Base-by-base conservation (phyloP, 2,797 vertebrate species). In the Acanthurus leucopareius region DNA sequence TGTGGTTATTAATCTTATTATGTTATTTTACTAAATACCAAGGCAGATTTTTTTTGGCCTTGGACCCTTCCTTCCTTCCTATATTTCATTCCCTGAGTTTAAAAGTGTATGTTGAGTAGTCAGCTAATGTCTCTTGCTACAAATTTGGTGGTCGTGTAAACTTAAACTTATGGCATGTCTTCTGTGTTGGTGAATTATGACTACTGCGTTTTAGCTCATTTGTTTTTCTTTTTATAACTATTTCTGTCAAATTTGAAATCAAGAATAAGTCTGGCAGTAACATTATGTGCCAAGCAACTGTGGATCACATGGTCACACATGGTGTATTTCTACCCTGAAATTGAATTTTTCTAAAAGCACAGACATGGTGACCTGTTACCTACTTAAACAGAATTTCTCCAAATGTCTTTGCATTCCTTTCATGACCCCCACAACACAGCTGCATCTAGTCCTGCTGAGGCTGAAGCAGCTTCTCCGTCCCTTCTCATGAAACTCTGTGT, bases 391-490 rank as follows among this genome's bases (percentile, higher is more conserved):
- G 49, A 68, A 75, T 85, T 82, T 79, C 62, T 82, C 38, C 7
- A 47, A 78, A 86, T 77, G 63, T 86, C 64, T 77, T 73, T 69
- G 66, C 87, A 86, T 86, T 91, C 86, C 86, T 84, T 80, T 89
- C 80, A 69, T 82, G 86, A 87, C 86, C 83, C 80, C 64, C 44
- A 58, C 45, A 84, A 78, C 75, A 80, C 90, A 91, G 89, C 91
- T 86, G 83, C 82, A 84, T 79, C 22, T 28, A 59, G 80, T 75
- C 87, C 89, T 22, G 65, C 80, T 83, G 82, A 75, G 83, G 32
- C 42, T 70, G 40, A 67, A 83, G 51, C 73, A 51, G 73, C 67
- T 80, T 25, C 20, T 69, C 64, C 11, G n/a, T 80, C 64, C 52
- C 44, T 72, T 78, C 69, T 79, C 25, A 72, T 71, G 47, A 82